A percentile compares a stretch with the other conserved stretches of the same genome.
These are phyloP conservation scores for Aphodius granarius DNA, from an alignment of 2,888 invertebrate species.

Conservation along the genomic window DNA sequence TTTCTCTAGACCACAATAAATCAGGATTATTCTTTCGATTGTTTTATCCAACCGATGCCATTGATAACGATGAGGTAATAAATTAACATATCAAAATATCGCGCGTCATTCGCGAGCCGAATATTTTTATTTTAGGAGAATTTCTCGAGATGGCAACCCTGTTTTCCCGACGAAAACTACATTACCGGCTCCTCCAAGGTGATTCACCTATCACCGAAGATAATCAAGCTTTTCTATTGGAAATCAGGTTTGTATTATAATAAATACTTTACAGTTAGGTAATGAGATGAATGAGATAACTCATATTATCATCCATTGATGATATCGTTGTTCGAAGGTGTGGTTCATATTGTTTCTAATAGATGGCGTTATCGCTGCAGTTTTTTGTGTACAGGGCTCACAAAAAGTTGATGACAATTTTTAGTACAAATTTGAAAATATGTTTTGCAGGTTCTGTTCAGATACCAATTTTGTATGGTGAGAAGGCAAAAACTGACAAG, in stretches of 20 bases:
- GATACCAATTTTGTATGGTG: constrained; percentile 59
- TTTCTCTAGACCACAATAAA: constrained; percentile 59
- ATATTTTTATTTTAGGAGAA: constrained; percentile 47
- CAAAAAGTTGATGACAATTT: background rate
- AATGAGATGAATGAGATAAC: no score
- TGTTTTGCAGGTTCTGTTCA: constrained; percentile 50
- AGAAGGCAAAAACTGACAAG: constrained; percentile 48
- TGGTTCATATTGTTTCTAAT: no score
- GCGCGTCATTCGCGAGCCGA: background rate
- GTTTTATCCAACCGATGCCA: constrained; percentile 60
- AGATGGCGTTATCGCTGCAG: background rate
- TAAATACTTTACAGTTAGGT: background rate
- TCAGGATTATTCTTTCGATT: constrained; percentile 60
- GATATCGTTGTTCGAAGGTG: no score
- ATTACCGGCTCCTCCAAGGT: constrained; percentile 56
- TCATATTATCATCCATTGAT: no score
- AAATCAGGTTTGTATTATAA: constrained; percentile 41
- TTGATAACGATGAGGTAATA: constrained; percentile 51
- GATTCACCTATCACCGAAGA: constrained; percentile 48
- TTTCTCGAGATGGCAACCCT: constrained; percentile 57
- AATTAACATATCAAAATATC: background rate
- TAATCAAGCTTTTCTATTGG: constrained; percentile 40
- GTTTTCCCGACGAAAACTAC: constrained; percentile 60
- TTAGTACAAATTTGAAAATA: background rate
- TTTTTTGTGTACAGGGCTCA: no score